phyloP scores from a whole-genome alignment of 2,888 invertebrate species.

The Tetramorium bicarinatum region DNA sequence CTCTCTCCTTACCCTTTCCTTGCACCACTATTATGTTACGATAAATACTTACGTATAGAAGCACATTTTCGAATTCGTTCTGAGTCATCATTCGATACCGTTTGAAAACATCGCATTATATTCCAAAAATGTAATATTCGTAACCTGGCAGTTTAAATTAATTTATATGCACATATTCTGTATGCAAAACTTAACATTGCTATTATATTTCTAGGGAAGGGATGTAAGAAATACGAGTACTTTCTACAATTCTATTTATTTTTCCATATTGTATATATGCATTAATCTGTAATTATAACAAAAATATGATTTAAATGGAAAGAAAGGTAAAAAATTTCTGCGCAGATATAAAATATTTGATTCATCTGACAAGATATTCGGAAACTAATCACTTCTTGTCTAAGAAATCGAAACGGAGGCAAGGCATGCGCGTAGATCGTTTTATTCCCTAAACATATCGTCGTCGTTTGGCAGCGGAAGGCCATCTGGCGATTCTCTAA shows the following conservation, averaged over 20 bases:
- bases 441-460: conserved; percentile 68
- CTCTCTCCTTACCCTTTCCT: conserved; percentile 37
- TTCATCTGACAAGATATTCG: background rate
- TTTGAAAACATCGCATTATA: background rate
- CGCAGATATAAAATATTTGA: background rate
- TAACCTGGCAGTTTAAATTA: background rate
- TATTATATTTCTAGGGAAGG: background rate
- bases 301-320: background rate
- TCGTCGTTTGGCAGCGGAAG: conserved; percentile 72
- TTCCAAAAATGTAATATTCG: background rate
- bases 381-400: conserved; percentile 16
- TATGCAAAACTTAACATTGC: background rate
- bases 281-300: background rate
- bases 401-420: conserved; percentile 40
- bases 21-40: conserved; percentile 32
- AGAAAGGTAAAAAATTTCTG: background rate
- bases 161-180: background rate
- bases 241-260: conserved; percentile 5
- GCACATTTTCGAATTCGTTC: conserved; percentile 16
- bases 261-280: too few species aligned
- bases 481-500: conserved; percentile 85
- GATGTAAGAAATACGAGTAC: background rate
- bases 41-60: conserved; percentile 36
- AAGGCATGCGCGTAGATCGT: conserved; percentile 19
- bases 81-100: conserved; percentile 1